Evolutionary conservation across 37 sponge, comb jelly and placozoan genomes (phyloP).

Genomic region (Ephydatia muelleri): DNA sequence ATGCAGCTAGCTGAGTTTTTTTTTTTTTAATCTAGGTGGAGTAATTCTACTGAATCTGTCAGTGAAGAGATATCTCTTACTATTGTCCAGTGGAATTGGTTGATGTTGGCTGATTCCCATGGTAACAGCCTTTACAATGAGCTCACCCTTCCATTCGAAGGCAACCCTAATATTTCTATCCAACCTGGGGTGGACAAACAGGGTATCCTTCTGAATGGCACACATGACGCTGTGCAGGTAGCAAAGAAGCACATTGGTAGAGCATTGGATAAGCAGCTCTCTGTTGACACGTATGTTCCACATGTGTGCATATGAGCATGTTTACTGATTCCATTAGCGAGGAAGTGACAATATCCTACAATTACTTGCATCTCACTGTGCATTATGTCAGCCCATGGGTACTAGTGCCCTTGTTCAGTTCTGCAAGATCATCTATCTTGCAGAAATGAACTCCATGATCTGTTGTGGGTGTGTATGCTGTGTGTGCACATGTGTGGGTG

Average conservation of each 20-base stretch:
- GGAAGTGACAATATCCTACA: no score
- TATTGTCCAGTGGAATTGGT: slow-evolving; percentile 43
- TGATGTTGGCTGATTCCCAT: slow-evolving; percentile 21
- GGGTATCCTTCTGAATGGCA: slow-evolving; percentile 29
- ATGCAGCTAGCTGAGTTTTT: no score
- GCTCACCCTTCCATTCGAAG: slow-evolving; percentile 24
- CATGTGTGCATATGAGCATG: neutral
- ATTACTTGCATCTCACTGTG: no score
- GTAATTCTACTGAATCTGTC: no score
- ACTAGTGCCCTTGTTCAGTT: no score
- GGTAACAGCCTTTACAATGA: slow-evolving; percentile 43
- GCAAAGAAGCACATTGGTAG: slow-evolving; percentile 27
- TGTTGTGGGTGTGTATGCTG: no score
- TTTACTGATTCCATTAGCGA: neutral
- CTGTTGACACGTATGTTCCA: neutral
- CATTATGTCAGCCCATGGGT: no score
- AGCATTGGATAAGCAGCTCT: slow-evolving; percentile 39
- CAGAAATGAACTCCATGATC: no score
- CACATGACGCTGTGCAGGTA: slow-evolving; percentile 39
- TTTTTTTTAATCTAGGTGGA: no score
- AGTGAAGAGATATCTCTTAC: neutral
- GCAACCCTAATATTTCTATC: slow-evolving; percentile 59
- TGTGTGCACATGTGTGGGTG: neutral
- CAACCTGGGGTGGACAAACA: neutral
- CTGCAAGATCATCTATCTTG: no score